These are phyloP conservation scores for Trichonephila clavata DNA, from an alignment of 1,140 invertebrate species.

Conservation along the genomic window DNA sequence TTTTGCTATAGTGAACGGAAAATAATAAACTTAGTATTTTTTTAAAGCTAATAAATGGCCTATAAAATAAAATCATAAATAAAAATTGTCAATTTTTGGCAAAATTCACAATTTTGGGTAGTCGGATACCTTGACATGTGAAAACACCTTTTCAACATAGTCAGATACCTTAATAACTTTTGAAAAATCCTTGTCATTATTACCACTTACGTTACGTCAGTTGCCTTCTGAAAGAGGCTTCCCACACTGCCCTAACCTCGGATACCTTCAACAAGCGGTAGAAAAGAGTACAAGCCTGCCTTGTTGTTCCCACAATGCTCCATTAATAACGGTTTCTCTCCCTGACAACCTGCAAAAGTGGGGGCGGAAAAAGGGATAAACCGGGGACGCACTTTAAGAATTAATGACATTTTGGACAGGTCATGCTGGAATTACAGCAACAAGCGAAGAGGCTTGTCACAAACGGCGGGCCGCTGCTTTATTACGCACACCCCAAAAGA, in stretches of 20 bases:
- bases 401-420: slow-evolving; percentile 74
- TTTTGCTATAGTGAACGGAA: too few species aligned
- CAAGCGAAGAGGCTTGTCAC: slow-evolving; percentile 10
- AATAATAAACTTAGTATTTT: too few species aligned
- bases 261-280: slow-evolving; percentile 41
- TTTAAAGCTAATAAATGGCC: too few species aligned
- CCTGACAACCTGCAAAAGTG: slow-evolving; percentile 49
- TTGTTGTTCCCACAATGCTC: slow-evolving; percentile 61
- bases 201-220: not conserved
- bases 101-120: too few species aligned
- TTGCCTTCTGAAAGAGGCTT: not conserved
- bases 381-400: slow-evolving; percentile 67
- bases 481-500: slow-evolving; percentile 7
- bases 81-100: too few species aligned
- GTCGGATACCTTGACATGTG: too few species aligned
- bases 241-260: not conserved
- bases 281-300: slow-evolving; percentile 24
- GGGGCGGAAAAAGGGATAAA: slow-evolving; percentile 30
- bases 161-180: too few species aligned
- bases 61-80: too few species aligned
- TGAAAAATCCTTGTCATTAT: not conserved
- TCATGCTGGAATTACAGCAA: slow-evolving; percentile 27
- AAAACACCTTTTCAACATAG: too few species aligned
- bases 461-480: not conserved
- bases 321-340: slow-evolving; percentile 62